Conservation (phyloP, 37 sponge, comb jelly and placozoan genomes). For the Theonella swinhoei region DNA sequence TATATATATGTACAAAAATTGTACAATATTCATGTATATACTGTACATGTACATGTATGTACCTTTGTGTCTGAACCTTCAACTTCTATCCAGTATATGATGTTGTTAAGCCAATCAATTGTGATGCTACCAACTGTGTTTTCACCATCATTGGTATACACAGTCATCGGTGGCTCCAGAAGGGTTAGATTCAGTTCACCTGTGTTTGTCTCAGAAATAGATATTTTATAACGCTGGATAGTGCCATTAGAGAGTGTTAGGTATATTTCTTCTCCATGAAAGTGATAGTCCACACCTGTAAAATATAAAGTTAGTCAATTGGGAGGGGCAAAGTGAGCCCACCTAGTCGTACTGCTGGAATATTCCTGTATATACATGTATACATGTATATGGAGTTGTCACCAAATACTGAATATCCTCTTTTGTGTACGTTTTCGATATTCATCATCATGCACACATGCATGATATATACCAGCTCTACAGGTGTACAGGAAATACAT, state of each 20-base stretch:
- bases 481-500: not conserved
- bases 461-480: not conserved
- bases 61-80: not conserved
- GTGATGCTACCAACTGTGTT: constrained; percentile 7
- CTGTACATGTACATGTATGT: not conserved
- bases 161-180: not conserved
- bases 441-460: not conserved
- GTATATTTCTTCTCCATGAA: constrained; percentile 24
- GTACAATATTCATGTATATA: not conserved
- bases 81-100: constrained; percentile 16
- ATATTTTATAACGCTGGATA: not conserved
- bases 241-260: not conserved
- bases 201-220: not conserved
- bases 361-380: no score
- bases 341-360: no score
- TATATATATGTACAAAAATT: no score
- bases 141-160: not conserved
- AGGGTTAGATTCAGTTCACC: not conserved
- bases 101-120: constrained; percentile 53
- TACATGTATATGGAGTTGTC: no score
- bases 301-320: no score
- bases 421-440: no score
- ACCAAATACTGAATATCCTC: no score
- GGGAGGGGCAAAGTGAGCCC: no score
- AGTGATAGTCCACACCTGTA: constrained; percentile 36